Conservation (phyloP, 1,140 invertebrate species). For the Bombus affinis region DNA sequence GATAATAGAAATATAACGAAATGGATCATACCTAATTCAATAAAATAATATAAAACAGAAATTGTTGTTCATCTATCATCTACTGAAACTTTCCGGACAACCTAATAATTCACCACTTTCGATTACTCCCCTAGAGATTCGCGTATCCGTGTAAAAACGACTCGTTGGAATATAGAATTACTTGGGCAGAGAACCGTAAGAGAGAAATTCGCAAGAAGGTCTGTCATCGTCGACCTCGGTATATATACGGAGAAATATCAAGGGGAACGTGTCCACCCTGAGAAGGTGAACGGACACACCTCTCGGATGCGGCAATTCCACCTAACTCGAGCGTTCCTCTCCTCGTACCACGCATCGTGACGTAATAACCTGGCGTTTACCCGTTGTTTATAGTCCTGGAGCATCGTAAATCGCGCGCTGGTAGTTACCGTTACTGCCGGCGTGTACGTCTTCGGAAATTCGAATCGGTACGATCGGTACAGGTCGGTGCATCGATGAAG, state of each 20-base stretch:
- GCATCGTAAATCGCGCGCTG: conserved; percentile 63
- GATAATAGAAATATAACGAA: no score
- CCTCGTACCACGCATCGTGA: conserved; percentile 49
- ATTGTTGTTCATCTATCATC: no score
- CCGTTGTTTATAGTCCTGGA: conserved; percentile 69
- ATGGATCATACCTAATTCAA: no score
- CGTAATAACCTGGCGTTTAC: conserved; percentile 72
- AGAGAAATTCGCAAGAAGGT: neutral
- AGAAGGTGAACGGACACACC: conserved; percentile 44
- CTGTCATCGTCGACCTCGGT: neutral
- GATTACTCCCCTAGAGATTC: no score
- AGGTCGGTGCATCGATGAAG: conserved; percentile 25
- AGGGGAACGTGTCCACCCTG: conserved; percentile 9
- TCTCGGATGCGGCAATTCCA: conserved; percentile 35
- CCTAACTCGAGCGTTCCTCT: neutral
- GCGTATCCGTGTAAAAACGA: no score
- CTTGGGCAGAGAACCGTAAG: neutral
- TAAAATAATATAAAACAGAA: no score
- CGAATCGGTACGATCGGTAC: conserved; percentile 36
- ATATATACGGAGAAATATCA: neutral
- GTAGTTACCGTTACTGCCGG: conserved; percentile 51
- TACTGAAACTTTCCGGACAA: no score
- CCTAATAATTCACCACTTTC: no score
- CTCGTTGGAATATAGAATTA: neutral
- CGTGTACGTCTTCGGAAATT: conserved; percentile 49